Evolutionary conservation across 23 tunicate species (phyloP), one percentile per base, ranked within the genome.

Genomic region (Botrylloides violaceus): DNA sequence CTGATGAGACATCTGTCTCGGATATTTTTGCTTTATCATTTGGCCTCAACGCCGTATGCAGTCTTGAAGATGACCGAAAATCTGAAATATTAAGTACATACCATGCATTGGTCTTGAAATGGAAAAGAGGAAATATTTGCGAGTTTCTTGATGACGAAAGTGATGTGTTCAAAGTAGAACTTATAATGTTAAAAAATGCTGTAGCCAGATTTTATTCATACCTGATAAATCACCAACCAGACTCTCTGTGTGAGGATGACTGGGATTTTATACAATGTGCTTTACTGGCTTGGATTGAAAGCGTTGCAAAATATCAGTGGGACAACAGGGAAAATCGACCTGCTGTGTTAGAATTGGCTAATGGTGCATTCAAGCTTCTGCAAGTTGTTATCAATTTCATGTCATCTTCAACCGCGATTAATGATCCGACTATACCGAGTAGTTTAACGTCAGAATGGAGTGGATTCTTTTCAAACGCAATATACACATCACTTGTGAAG

Each of bases 181-280:
- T 73, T 30, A 2, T 79, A 9, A 21, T 53, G 15, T 59, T 79
- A 21, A 85, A 85, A 53, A 32, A 70, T 64, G 77, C 71, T 5
- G 64, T 80, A 27, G 84, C 78, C 4, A 30, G 58, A 23, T 75
- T 85, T 20, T 58, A 78, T 4, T 3, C 77, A 25, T 66, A 30
- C 5, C 34, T 65, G 0, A 56, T 85, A 3, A 25, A 33, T 9
- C 20, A 26, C 3, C 38, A 29, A 49, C 71, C 75, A 32, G 77
- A 27, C 36, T 26, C 59, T 15, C 48, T 79, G 0, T 24, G 74
- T 29, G 37, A 63, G 19, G 78, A 71, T 2, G 32, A 43, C 19
- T 88, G 96, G 96, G 96, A 88, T 55, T 81, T 88, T 32, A 56
- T 71, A 26, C 71, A 73, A 25, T 81, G 88, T 48, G 81, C 84